Base-by-base conservation (phyloP, 2,888 invertebrate genomes). In the Hermaeophaga mercurialis region DNA sequence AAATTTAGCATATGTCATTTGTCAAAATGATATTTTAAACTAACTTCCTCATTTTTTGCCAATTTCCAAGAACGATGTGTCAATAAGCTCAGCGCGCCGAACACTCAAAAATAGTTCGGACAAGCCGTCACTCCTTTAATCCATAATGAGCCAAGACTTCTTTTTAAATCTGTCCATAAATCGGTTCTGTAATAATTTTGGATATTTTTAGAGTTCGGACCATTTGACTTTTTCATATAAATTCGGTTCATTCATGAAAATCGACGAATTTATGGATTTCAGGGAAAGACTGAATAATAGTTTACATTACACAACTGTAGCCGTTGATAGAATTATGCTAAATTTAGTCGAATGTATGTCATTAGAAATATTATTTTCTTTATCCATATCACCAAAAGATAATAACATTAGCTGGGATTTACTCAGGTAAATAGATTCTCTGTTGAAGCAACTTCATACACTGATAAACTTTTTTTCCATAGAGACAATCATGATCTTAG, bases 161-260 rank as follows among this genome's bases (percentile, higher is more conserved):
- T n/a, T n/a, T n/a, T n/a, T n/a, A n/a, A n/a, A n/a, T n/a, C n/a
- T n/a, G n/a, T n/a, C n/a, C n/a, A n/a, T n/a, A n/a, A n/a, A n/a
- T n/a, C n/a, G n/a, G n/a, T n/a, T n/a, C n/a, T 24, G 34, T 5
- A 33, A 9, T 33, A 34, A 58, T 28, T 19, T 22, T 41, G 33
- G 33, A 6, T 47, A 70, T 39, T 72, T 75, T 45, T 80, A 93
- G 91, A 91, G 93, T 70, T 85, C 92, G 43, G 96, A 96, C 76
- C 92, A 94, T 75, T 82, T 96, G 49, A 91, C 94, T 18, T 88
- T 91, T 71, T 91, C 93, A 6, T 96, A 96, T 80, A 95, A 96
- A 74, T 96, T 89, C 78, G 96, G 96, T 8, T 94, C 96, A 38
- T 96, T 96, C 80, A 86, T 89, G 65, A 95, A 96, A 82, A 84